Evolutionary conservation across 2,797 vertebrate genomes (phyloP), one percentile per base, ranked within the genome.

Genomic region (Sciurus vulgaris): DNA sequence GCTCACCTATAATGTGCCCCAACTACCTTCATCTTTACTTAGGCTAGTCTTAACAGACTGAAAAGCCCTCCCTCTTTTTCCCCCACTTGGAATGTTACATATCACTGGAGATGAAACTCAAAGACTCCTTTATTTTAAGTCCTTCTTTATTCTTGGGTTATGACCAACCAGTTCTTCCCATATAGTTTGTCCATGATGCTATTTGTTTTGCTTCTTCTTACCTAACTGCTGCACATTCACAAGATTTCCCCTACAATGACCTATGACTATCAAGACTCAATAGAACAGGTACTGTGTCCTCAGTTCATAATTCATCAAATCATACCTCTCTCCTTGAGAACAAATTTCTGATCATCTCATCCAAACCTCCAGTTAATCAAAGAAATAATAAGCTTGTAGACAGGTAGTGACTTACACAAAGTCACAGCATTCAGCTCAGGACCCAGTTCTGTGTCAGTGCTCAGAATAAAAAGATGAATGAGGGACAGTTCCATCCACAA

Each of bases 331-430:
- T 61, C 33, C 65, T 12, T 49, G 74, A 77, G 26, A 81, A 61
- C 59, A 92, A 67, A 81, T 61, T 73, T 38, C 33, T 63, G 70
- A 54, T 73, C 44, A 41, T 56, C n/a, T 67, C 59, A 76, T 85
- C 26, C 26, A 93, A 82, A 72, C 18, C 18, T 70, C 56, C 17
- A 87, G 93, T 61, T 86, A 91, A 83, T 89, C 67, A 93, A 88
- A 89, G 41, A 89, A 77, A 72, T 79, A 82, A 91, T 73, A 89
- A 92, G 74, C 13, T 44, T 92, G 65, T 30, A 70, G 72, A 73
- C n/a, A 87, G 59, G 15, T 33, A 28, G 65, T 76, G 73, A 84
- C 44, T 67, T 74, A 38, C 35, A 38, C 49, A 77, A 63, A 97
- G 47, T 54, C 69, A 59, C 35, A 67, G 78, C 38, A 1, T 85